Base-by-base conservation (phyloP, 2,888 invertebrate genomes). In the Philonicus albiceps region DNA sequence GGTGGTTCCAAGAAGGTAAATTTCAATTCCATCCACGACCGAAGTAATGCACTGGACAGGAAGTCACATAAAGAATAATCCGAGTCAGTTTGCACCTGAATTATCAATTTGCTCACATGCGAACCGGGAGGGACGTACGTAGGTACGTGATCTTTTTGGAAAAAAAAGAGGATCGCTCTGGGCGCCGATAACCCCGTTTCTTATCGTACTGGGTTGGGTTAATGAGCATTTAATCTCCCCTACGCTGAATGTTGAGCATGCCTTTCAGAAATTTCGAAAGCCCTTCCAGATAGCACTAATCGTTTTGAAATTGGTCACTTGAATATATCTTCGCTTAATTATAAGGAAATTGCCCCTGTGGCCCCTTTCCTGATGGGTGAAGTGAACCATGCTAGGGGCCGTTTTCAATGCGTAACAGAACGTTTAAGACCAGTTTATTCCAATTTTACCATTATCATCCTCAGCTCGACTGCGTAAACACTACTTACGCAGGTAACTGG, bases 271-370 rank as follows among this genome's bases (percentile, higher is more conserved):
- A 81, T 81, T 81, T 81, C 31, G 34, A 81, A 81, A 81, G 81
- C 81, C 81, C 81, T 81, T 53, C 81, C 31, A 81, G 81, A 81
- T 81, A 81, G 64, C 64, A n/a, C 64, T 81, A 81, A 81, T 81
- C 81, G 81, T 81, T 81, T 81, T 81, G 64, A 81, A 81, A 81
- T 81, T 81, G 81, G 81, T 49, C 55, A 81, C 81, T 81, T 81
- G 55, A 53, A 81, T 64, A 81, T 81, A 64, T 81, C 64, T 81
- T 34, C 64, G n/a, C 30, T 53, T 81, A 81, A 34, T 55, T 81
- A 31, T 34, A 55, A 55, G 81, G 37, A 81, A 81, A 81, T 31
- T 81, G 81, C 55, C 81, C 81, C 81, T 81, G 49, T 81, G 81
- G 81, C 81, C 81, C 34, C 55, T 55, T 43, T 55, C 53, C 34